Evolutionary conservation across 2,888 invertebrate genomes (phyloP).

Genomic region (Steinernema carpocapsae): DNA sequence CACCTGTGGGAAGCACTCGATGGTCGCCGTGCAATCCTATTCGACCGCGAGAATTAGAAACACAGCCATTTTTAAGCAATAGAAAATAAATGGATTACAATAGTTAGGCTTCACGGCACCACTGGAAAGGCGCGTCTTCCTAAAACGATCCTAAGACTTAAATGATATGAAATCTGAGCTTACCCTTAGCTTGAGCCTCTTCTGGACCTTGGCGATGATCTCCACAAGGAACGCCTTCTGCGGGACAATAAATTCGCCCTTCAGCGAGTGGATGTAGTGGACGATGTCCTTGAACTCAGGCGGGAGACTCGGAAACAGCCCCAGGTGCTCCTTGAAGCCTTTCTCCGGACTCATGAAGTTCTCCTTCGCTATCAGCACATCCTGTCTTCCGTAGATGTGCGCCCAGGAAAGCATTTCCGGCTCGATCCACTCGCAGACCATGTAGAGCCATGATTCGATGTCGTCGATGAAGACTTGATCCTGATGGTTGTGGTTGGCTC

Average conservation of each 20-base stretch:
- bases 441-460: constrained; percentile 17
- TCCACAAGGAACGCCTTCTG: neutral
- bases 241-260: neutral
- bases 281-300: constrained; percentile 2
- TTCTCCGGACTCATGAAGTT: neutral
- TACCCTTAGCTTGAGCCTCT: constrained; percentile 1
- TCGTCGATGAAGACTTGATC: constrained; percentile 9
- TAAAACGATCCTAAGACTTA: neutral
- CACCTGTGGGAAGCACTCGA: too few species aligned
- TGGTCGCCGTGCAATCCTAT: too few species aligned
- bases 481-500: neutral
- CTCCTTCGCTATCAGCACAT: neutral
- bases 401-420: neutral
- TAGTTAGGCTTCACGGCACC: neutral
- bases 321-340: neutral
- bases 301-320: neutral
- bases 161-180: too few species aligned
- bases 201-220: neutral
- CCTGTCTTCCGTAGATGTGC: neutral
- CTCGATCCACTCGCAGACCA: constrained; percentile 26
- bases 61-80: too few species aligned
- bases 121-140: constrained; percentile 5
- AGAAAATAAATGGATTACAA: too few species aligned
- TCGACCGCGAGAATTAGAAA: too few species aligned
- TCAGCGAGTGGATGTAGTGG: neutral